phyloP scores from a whole-genome alignment of 2,888 invertebrate species.

The Nymphalis urticae region DNA sequence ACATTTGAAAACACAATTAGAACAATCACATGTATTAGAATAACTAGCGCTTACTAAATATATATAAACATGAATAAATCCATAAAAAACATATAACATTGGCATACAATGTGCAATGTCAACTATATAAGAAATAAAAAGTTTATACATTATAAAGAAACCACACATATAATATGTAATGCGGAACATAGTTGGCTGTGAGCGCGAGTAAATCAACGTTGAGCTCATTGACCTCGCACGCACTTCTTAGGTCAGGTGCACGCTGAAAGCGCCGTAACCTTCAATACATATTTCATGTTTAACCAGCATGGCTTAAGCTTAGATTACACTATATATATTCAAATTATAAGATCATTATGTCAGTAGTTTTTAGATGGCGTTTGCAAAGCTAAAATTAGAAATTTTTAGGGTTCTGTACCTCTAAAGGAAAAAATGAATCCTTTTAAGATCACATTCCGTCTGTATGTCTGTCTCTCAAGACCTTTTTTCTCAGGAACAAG shows the following conservation, averaged over 20 bases:
- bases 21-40: slow-evolving; percentile 16
- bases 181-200: background rate
- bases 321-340: background rate
- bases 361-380: background rate
- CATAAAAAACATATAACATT: too few species aligned
- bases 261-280: slow-evolving; percentile 18
- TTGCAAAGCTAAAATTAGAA: too few species aligned
- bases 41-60: background rate
- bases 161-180: background rate
- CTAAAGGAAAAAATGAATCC: too few species aligned
- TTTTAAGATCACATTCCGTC: too few species aligned
- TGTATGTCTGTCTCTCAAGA: too few species aligned
- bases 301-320: background rate
- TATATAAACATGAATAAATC: background rate
- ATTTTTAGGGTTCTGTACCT: too few species aligned
- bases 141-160: background rate
- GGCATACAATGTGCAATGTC: too few species aligned
- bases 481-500: too few species aligned
- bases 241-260: slow-evolving; percentile 35
- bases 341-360: background rate
- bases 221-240: slow-evolving; percentile 21
- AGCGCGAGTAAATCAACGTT: background rate
- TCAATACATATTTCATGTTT: background rate
- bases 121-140: background rate
- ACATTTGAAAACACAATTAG: slow-evolving; percentile 3